These are phyloP conservation scores for Spilarctia lutea DNA, from an alignment of 2,888 invertebrate genomes.

Conservation along the genomic window DNA sequence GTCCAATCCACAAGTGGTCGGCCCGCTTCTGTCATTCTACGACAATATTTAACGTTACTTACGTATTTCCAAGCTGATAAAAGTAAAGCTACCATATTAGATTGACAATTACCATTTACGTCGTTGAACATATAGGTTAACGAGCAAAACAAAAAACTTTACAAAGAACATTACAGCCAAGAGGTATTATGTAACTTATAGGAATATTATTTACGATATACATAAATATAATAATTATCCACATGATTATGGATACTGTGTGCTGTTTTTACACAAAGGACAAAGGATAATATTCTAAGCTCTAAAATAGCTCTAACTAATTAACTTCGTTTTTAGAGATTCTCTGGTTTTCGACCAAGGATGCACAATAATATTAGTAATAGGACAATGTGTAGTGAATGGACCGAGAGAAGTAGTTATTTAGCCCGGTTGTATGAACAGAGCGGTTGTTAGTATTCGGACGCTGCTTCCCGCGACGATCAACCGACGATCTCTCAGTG, in stretches of 20 bases:
- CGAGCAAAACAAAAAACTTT: background rate
- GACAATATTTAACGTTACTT: conserved; percentile 48
- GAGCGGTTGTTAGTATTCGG: conserved; percentile 77
- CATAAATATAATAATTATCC: background rate
- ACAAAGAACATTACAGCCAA: background rate
- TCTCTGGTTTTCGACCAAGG: background rate
- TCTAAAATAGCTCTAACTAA: background rate
- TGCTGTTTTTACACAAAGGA: background rate
- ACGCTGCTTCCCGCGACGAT: conserved; percentile 63
- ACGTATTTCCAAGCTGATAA: conserved; percentile 27
- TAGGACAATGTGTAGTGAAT: background rate
- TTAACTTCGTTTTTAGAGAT: background rate
- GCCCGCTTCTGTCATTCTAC: conserved; percentile 66
- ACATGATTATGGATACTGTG: background rate
- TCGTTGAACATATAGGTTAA: conserved; percentile 11
- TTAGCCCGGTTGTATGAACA: conserved; percentile 61
- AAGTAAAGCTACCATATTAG: conserved; percentile 13
- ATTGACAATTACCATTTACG: conserved; percentile 9
- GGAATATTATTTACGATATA: background rate
- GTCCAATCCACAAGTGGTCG: conserved; percentile 84
- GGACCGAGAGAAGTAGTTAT: background rate
- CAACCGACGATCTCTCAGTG: conserved; percentile 68
- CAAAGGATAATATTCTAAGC: background rate
- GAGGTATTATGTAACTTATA: background rate
- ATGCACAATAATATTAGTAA: background rate